A percentile compares a stretch with the other conserved stretches of the same genome.
Evolutionary conservation across 2,113 vertebrate genomes (phyloP).

Genomic region (Rhinoderma darwinii): DNA sequence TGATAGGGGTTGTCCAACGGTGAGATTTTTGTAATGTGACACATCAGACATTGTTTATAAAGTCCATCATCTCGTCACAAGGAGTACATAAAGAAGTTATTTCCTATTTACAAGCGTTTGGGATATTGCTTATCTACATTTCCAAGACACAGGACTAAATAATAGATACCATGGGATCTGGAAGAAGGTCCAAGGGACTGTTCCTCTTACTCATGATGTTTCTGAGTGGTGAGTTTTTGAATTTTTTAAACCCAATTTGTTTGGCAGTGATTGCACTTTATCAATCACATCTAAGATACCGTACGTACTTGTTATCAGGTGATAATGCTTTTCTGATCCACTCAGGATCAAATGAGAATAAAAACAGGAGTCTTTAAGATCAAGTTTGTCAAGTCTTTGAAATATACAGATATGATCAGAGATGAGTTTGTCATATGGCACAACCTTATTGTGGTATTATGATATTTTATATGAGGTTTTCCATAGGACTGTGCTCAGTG

Average conservation of each 20-base stretch:
- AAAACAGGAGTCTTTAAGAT: too few species aligned
- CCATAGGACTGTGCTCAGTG: too few species aligned
- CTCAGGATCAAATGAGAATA: too few species aligned
- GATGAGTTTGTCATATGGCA: too few species aligned
- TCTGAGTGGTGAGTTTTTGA: neutral
- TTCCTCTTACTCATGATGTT: neutral
- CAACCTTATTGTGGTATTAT: too few species aligned
- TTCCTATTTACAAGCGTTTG: neutral
- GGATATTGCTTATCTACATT: neutral
- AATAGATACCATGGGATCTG: neutral
- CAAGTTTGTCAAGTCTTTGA: too few species aligned
- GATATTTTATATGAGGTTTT: too few species aligned
- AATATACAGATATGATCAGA: too few species aligned
- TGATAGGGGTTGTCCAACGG: neutral
- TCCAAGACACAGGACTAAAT: neutral
- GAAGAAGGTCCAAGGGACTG: neutral
- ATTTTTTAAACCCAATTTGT: neutral
- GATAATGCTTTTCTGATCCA: neutral
- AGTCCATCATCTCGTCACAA: neutral
- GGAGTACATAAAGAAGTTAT: conserved; percentile 23
- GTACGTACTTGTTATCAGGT: neutral
- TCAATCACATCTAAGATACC: neutral
- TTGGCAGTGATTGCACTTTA: neutral
- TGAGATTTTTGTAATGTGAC: neutral
- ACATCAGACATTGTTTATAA: neutral